Evolutionary conservation across 2,797 vertebrate genomes (phyloP), one percentile per base, ranked within the genome.

Genomic region (Mionectes olivaceus): DNA sequence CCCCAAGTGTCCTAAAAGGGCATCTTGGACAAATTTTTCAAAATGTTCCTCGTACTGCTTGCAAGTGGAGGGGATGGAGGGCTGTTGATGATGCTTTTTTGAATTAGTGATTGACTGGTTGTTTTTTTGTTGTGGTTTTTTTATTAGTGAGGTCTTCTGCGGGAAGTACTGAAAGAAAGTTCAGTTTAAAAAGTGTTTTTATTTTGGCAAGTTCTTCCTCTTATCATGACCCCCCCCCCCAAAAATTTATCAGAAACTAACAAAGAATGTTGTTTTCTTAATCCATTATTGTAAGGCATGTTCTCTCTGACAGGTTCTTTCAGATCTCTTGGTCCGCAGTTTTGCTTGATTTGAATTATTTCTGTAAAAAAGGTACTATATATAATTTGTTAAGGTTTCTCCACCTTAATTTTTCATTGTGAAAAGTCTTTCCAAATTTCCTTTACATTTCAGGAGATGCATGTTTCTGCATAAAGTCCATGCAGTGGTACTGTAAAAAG

Each of bases 211-310:
- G 12, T 61, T 63, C 11, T 65, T 64, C 16, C 35, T 44, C 24
- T 87, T 80, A n/a, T 18, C 15, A 37, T 12, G 88, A 13, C 2
- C 37, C 37, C 37, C 37, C 37, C 0, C 1, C 2, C 19, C 4
- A 4, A 46, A 46, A 65, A 23, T 1, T 19, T 11, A 82, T 56
- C 19, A 76, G 57, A 87, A 82, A 82, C 25, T 49, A 71, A 13
- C 3, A 61, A 43, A 13, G 10, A 82, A 60, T 49, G 4, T 32
- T 75, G 3, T 32, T 56, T 84, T 79, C 74, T 74, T 14, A 47
- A 59, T n/a, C 9, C 3, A 2, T 53, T 82, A 89, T 67, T 73
- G 15, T 49, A 82, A 79, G 27, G 4, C 4, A 10, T 43, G 4
- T 41, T 82, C 9, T 75, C 9, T 79, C 18, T 70, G 18, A 41